Evolutionary conservation across 2,888 invertebrate species (phyloP).

Genomic region (Pachliopta kotzebuea): DNA sequence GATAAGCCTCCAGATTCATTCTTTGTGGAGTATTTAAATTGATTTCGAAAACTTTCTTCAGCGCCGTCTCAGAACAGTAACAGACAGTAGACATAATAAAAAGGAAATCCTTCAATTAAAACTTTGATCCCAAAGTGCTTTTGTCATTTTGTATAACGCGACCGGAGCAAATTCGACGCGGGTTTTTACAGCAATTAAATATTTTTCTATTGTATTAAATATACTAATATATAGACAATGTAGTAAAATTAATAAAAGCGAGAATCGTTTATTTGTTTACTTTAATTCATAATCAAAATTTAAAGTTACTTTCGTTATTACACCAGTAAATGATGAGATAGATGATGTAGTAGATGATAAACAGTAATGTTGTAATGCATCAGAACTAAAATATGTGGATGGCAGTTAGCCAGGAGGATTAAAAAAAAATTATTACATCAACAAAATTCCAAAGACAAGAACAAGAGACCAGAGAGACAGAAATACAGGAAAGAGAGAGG

Average conservation of each 20-base stretch:
- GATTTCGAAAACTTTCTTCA: conserved; percentile 19
- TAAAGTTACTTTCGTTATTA: no score
- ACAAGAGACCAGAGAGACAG: no score
- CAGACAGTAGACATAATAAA: conserved; percentile 52
- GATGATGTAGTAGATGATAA: background rate
- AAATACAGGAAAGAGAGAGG: no score
- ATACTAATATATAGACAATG: background rate
- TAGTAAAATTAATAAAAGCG: background rate
- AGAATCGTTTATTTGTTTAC: background rate
- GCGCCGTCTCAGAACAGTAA: conserved; percentile 25
- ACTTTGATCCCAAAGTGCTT: conserved; percentile 56
- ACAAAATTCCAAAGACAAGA: no score
- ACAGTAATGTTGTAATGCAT: background rate
- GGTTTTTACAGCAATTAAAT: no score
- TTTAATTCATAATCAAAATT: background rate
- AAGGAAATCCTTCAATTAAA: conserved; percentile 68
- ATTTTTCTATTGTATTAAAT: background rate
- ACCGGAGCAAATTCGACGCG: conserved; percentile 1
- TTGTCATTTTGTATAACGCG: conserved; percentile 17
- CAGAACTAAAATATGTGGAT: no score
- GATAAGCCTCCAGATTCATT: conserved; percentile 3
- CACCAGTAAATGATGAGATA: background rate
- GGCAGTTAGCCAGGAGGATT: no score
- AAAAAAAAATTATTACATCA: no score
- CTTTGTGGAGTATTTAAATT: conserved; percentile 13